phyloP scores from a whole-genome alignment of 2,888 invertebrate species.

The Drosophila nr. perissopoda region DNA sequence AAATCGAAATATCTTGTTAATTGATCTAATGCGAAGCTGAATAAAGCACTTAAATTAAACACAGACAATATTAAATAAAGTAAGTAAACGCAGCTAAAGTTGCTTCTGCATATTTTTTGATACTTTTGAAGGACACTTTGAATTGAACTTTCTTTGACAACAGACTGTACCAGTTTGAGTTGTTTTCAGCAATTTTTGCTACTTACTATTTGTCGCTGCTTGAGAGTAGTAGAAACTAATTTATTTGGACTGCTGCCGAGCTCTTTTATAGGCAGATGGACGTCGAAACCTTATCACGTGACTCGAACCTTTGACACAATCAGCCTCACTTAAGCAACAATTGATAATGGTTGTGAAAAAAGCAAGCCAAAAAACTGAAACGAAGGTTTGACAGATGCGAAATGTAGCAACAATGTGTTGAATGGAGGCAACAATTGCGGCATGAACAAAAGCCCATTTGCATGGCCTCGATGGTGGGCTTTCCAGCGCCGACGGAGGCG shows the following conservation, averaged over 20 bases:
- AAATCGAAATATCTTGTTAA: neutral
- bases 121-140: neutral
- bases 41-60: neutral
- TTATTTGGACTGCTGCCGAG: conserved; percentile 17
- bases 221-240: conserved; percentile 56
- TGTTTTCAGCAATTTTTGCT: neutral
- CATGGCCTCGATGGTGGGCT: conserved; percentile 31
- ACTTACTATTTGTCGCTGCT: conserved; percentile 56
- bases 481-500: conserved; percentile 58
- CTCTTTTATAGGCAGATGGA: conserved; percentile 56
- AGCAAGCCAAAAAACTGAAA: conserved; percentile 17
- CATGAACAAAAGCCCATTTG: conserved; percentile 61
- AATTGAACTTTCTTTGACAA: neutral
- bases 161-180: neutral
- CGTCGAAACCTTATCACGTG: conserved; percentile 46
- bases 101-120: neutral
- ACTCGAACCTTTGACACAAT: conserved; percentile 69
- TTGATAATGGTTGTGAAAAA: conserved; percentile 51
- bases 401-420: conserved; percentile 44
- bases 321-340: conserved; percentile 43
- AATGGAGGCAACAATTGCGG: conserved; percentile 33
- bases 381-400: conserved; percentile 57
- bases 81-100: neutral
- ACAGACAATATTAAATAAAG: neutral
- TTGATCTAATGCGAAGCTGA: neutral